These are phyloP conservation scores for Onychostoma macrolepis DNA, from an alignment of 2,113 vertebrate genomes.

Conservation along the genomic window DNA sequence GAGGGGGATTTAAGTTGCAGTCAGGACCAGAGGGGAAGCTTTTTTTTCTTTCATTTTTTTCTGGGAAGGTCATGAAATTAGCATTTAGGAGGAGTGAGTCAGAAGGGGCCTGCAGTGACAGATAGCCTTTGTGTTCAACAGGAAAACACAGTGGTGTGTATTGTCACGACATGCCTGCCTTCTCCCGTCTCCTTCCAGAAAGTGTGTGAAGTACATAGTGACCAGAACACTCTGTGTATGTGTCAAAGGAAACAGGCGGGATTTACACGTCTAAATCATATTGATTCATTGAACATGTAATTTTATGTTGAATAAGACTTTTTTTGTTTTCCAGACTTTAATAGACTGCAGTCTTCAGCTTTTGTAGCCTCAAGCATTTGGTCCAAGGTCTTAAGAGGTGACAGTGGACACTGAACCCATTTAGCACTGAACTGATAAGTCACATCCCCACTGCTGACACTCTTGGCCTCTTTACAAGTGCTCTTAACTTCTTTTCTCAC, in stretches of 20 bases:
- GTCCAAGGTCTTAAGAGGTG: not conserved
- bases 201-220: constrained; percentile 15
- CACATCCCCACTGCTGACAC: constrained; percentile 2
- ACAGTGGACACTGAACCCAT: constrained; percentile 1
- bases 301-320: not conserved
- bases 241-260: not conserved
- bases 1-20: constrained; percentile 64
- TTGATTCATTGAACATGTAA: not conserved
- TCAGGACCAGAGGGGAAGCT: constrained; percentile 60
- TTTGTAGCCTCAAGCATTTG: constrained; percentile 13
- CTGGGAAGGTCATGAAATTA: constrained; percentile 69
- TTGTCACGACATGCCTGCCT: constrained; percentile 52
- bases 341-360: not conserved
- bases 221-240: constrained; percentile 24
- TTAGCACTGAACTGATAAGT: constrained; percentile 22
- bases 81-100: constrained; percentile 67
- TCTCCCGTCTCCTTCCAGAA: constrained; percentile 43
- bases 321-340: not conserved
- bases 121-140: constrained; percentile 65
- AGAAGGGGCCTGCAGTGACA: constrained; percentile 68
- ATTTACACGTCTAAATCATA: not conserved
- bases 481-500: constrained; percentile 26
- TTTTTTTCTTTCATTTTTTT: constrained; percentile 41
- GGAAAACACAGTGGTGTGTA: constrained; percentile 55
- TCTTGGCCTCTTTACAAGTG: constrained; percentile 13